Evolutionary conservation across 2,113 vertebrate genomes (phyloP).

Genomic region (Pheucticus melanocephalus): DNA sequence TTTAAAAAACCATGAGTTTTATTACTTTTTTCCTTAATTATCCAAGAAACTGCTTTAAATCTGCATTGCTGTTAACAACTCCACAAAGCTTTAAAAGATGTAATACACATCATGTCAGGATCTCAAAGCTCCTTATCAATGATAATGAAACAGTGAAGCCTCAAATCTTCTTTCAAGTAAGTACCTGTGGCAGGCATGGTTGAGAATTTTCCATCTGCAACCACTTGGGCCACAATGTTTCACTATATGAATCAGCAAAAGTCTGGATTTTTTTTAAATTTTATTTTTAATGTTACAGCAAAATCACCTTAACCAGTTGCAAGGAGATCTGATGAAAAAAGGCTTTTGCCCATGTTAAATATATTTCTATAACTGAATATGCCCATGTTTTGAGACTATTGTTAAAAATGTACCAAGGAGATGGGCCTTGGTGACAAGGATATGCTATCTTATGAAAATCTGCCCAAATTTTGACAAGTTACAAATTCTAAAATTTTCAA

Average conservation of each 20-base stretch:
- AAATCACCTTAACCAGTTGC: neutral
- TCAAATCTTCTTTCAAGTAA: neutral
- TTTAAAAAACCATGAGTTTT: accelerated
- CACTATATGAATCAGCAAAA: neutral
- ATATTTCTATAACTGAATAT: neutral
- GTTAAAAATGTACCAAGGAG: neutral
- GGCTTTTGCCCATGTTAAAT: neutral
- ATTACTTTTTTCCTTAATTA: neutral
- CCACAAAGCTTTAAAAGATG: neutral
- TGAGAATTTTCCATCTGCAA: neutral
- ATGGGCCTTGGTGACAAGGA: neutral
- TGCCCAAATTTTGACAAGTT: conserved; percentile 22
- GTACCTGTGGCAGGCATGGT: neutral
- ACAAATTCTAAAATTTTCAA: neutral
- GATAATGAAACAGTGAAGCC: neutral
- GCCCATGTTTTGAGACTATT: neutral
- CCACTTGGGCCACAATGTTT: neutral
- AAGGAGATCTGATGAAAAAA: neutral
- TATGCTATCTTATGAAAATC: conserved; percentile 3
- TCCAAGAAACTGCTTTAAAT: neutral
- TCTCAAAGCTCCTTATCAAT: neutral
- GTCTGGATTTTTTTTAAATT: neutral
- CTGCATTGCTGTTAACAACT: neutral
- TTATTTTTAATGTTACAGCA: neutral
- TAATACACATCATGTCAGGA: neutral